A percentile compares a stretch with the other conserved stretches of the same genome.
These are phyloP conservation scores for Sturnira hondurensis DNA, from an alignment of 2,113 vertebrate genomes.

Conservation along the genomic window DNA sequence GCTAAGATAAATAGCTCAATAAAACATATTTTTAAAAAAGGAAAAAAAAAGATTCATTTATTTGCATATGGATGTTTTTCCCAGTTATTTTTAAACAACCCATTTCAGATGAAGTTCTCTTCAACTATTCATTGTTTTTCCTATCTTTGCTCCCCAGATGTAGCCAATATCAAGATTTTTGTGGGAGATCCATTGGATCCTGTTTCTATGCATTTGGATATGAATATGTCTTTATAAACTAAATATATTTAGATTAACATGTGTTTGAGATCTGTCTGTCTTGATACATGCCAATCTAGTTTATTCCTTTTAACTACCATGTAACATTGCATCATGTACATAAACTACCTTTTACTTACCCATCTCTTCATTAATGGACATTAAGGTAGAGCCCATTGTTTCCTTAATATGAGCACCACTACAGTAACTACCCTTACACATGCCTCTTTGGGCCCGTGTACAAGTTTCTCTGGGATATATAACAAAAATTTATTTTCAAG, in stretches of 20 bases:
- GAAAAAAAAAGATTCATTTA: neutral
- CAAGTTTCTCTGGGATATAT: neutral
- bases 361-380: neutral
- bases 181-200: neutral
- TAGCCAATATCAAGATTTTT: neutral
- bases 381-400: neutral
- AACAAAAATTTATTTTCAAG: neutral
- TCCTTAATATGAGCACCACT: neutral
- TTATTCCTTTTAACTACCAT: neutral
- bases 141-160: neutral
- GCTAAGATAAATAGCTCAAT: too few relatives aligned
- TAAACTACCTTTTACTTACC: neutral
- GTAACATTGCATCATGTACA: neutral
- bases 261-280: slow-evolving; percentile 26
- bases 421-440: neutral
- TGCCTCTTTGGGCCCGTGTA: neutral
- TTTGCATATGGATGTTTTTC: neutral
- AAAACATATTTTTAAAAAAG: too few relatives aligned
- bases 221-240: neutral
- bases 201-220: neutral
- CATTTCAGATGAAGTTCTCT: neutral
- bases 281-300: neutral
- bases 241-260: neutral
- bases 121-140: neutral
- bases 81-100: neutral